Conservation (phyloP, 2,888 invertebrate species). For the Ectemnius continuus region DNA sequence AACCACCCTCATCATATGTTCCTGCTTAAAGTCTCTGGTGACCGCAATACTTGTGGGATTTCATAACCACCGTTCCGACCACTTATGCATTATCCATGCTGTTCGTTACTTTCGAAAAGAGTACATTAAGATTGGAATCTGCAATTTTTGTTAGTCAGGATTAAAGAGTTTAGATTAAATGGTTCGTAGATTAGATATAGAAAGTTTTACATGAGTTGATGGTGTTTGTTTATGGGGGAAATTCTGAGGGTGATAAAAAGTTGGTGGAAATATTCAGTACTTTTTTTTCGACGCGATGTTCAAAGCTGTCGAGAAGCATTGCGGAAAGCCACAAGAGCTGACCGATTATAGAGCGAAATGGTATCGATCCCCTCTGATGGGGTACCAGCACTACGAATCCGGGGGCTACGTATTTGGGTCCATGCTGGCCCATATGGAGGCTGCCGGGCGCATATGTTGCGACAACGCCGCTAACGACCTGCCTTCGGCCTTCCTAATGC, state of each 20-base stretch:
- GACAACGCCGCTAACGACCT: conserved; percentile 77
- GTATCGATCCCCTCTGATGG: conserved; percentile 65
- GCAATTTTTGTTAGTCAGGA: no score
- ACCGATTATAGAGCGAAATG: conserved; percentile 61
- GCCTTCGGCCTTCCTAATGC: conserved; percentile 74
- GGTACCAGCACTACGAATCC: conserved; percentile 54
- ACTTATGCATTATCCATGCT: neutral
- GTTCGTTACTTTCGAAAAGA: no score
- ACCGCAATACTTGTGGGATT: conserved; percentile 65
- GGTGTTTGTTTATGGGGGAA: no score
- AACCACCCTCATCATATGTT: conserved; percentile 71
- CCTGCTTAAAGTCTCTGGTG: conserved; percentile 70
- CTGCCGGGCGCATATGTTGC: conserved; percentile 78
- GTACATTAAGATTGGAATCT: no score
- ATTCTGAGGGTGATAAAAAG: no score
- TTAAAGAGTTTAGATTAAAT: no score
- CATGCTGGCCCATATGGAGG: conserved; percentile 76
- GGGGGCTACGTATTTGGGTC: conserved; percentile 66
- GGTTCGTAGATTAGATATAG: neutral
- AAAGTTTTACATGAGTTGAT: no score
- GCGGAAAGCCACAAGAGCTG: conserved; percentile 55
- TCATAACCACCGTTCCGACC: conserved; percentile 22
- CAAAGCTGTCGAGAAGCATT: conserved; percentile 28
- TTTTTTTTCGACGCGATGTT: no score
- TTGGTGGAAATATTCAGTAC: no score